phyloP scores from a whole-genome alignment of 2,888 invertebrate species.

The Galeruca laticollis region DNA sequence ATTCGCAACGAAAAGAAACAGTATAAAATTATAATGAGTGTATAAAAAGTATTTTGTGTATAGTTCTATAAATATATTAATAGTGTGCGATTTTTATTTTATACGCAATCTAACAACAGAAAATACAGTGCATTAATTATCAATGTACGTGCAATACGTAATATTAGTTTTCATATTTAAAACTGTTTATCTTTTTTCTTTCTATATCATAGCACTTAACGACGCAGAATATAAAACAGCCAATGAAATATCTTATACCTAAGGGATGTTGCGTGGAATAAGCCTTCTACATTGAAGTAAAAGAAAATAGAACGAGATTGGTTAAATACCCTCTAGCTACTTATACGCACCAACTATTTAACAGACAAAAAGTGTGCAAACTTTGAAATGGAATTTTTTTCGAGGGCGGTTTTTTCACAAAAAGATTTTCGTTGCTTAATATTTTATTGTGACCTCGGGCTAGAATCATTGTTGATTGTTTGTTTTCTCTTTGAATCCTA shows the following conservation, averaged over 20 bases:
- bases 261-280: background rate
- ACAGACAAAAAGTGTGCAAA: background rate
- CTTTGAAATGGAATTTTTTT: slow-evolving; percentile 2
- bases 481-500: background rate
- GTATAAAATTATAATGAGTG: too few relatives aligned
- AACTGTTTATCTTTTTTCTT: too few relatives aligned
- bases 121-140: too few relatives aligned
- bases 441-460: background rate
- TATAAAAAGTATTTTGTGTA: too few relatives aligned
- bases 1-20: too few relatives aligned
- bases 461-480: background rate
- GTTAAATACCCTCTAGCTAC: slow-evolving; percentile 3
- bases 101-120: too few relatives aligned
- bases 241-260: background rate
- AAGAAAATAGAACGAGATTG: background rate
- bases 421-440: background rate
- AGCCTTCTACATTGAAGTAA: background rate
- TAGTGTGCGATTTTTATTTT: too few relatives aligned
- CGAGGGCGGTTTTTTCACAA: background rate
- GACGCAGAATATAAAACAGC: background rate
- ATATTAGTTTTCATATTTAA: too few relatives aligned
- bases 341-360: slow-evolving; percentile 1
- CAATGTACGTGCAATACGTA: too few relatives aligned
- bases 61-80: too few relatives aligned
- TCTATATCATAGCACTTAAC: too few relatives aligned